phyloP scores from a whole-genome alignment of 2,797 vertebrate genomes.

The Microctenopoma steveboyesi region DNA sequence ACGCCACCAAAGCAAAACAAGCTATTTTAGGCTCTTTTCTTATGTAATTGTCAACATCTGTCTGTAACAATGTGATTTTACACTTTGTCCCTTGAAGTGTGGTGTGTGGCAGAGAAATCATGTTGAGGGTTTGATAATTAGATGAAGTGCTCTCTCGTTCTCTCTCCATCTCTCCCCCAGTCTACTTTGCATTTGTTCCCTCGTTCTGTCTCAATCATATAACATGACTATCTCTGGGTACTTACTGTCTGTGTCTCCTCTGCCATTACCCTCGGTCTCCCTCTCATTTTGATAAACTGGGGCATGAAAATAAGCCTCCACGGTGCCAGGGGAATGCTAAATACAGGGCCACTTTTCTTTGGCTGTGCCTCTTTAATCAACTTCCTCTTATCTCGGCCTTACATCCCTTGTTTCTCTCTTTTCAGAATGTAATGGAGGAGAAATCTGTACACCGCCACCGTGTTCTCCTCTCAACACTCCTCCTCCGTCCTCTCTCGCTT shows the following conservation, averaged over 20 bases:
- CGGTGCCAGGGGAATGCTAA: constrained; percentile 78
- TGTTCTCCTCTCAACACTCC: constrained; percentile 46
- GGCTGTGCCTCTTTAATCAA: constrained; percentile 78
- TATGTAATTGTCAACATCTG: constrained; percentile 64
- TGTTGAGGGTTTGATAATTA: constrained; percentile 69
- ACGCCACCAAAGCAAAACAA: constrained; percentile 5
- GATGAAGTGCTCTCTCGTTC: constrained; percentile 49
- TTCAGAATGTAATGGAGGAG: constrained; percentile 67
- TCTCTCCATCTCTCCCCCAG: constrained; percentile 39
- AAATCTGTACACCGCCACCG: constrained; percentile 63
- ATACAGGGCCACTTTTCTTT: constrained; percentile 72
- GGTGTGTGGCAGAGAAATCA: constrained; percentile 38
- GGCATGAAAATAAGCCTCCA: constrained; percentile 78
- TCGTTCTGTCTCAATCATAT: constrained; percentile 53
- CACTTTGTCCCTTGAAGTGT: constrained; percentile 64
- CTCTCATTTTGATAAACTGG: constrained; percentile 77
- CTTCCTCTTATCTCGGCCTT: constrained; percentile 75
- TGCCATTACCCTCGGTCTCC: constrained; percentile 73
- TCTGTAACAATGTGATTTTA: constrained; percentile 58
- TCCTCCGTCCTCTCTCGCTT: constrained; percentile 41
- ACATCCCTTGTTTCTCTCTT: constrained; percentile 76
- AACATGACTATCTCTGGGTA: constrained; percentile 59
- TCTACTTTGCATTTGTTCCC: constrained; percentile 51
- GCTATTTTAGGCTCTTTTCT: constrained; percentile 45
- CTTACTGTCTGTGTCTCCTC: constrained; percentile 62